Base-by-base conservation (phyloP, 2,113 vertebrate species). In the Tetrao urogallus region DNA sequence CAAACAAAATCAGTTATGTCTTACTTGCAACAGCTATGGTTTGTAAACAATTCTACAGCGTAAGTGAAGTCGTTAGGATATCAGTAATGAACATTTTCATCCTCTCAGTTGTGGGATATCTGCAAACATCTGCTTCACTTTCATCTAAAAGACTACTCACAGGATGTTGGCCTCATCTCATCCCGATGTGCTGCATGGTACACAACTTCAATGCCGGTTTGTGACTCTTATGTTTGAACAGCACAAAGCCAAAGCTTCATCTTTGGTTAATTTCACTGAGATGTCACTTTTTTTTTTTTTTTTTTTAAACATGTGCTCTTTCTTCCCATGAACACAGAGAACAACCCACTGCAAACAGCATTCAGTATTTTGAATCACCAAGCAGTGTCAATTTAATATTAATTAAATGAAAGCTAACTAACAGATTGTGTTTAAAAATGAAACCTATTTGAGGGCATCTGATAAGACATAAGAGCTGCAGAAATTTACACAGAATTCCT, bases 231-330 rank as follows among this genome's bases (percentile, higher is more conserved):
- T 17, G 79, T 92, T 90, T 73, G 91, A 95, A 95, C 96, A 93
- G 96, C 97, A 96, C 86, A 97, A 93, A 96, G 96, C 97, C 97
- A 97, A 97, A 97, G 97, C 97, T 97, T 97, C 91, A 84, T 99
- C 98, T 99, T 99, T 99, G 98, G 98, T 98, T 98, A 98, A 97
- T 96, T 92, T 95, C 96, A 97, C 88, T 65, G 97, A 97, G 97
- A 97, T 89, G 96, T 93, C 95, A 88, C 95, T 47, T 21, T 47
- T 47, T 47, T 47, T 10, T 48, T 48, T 48, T 21, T 47, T 48
- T 95, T 87, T 75, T 52, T 86, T 89, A 94, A n/a, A 96, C 42
- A 43, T 43, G 42, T 43, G 96, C 96, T 97, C 94, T 80, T 94
- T 85, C 96, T 81, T 86, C 50, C 47, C 93, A 74, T 77, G 86